Conservation (phyloP, 2,113 vertebrate genomes). For the Apteryx owenii region DNA sequence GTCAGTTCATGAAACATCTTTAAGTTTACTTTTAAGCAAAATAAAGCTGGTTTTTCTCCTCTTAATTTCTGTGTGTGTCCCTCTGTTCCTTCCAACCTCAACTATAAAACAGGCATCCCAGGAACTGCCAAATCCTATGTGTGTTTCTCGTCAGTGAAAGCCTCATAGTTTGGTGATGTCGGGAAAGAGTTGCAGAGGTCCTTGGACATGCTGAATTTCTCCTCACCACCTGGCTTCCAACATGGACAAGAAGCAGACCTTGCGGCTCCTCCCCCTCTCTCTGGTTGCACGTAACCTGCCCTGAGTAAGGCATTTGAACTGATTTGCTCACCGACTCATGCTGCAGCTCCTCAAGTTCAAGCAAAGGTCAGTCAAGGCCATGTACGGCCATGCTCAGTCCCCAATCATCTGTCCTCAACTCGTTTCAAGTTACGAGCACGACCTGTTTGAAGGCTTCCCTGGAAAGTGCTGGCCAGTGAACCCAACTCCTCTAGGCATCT, state of each 20-base stretch:
- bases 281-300: not conserved
- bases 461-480: too few species aligned
- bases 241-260: rapidly evolving
- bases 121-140: not conserved
- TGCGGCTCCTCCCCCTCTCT: rapidly evolving
- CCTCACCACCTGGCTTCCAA: rapidly evolving
- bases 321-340: rapidly evolving
- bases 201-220: not conserved
- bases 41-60: not conserved
- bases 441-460: not conserved
- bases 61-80: not conserved
- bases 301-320: rapidly evolving
- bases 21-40: not conserved
- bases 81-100: not conserved
- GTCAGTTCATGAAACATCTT: not conserved
- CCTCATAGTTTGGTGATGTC: not conserved
- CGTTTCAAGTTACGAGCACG: not conserved
- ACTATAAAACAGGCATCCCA: not conserved
- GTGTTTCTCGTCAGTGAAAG: not conserved
- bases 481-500: too few species aligned
- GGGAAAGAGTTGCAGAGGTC: not conserved
- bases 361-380: not conserved
- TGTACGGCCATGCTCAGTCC: rapidly evolving
- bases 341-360: not conserved
- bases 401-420: not conserved